Evolutionary conservation across 1,140 invertebrate species (phyloP), one percentile per base, ranked within the genome.

Genomic region (Drosophila quadrilineata): DNA sequence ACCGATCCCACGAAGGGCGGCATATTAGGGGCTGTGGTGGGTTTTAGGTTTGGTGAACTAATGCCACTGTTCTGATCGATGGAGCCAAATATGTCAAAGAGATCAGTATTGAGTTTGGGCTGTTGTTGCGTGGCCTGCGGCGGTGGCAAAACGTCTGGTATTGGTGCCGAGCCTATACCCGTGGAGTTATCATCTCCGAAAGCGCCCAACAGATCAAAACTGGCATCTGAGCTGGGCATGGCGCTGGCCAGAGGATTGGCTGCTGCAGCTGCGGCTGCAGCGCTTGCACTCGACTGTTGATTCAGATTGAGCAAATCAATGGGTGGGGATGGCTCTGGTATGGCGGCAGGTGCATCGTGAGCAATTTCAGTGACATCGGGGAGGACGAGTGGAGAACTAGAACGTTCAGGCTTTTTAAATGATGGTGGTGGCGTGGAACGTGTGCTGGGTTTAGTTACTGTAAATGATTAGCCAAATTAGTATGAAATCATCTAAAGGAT

Each of bases 151-250:
- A 89, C 67, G 52, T 89, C 88, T n/a, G 88, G 88, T 17, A 89
- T 75, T 1, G 86, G 46, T 0, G 88, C 74, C 14, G 87, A 79
- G 1, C 75, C 77, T 24, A 88, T 88, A 14, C 88, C 85, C 2
- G 75, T 74, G 5, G 87, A 88, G 33, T 87, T 71, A 52, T 88
- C 87, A 66, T 88, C 87, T 0, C 87, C 87, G 56, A 94, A 92
- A 17, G 91, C 92, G 26, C 91, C 92, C 12, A 95, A 90, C 40
- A 95, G 89, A 90, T 95, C 94, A 72, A 93, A 92, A 38, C 87
- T 88, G 31, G 87, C 87, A 53, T 88, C 87, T 71, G 92, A 91
- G 41, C 82, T 77, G n/a, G 87, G 91, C 82, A 73, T 87, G n/a
- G 75, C 91, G 80, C 54, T 89, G 28, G 60, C 86, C 67, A 62